Conservation (phyloP, 2,113 vertebrate genomes). For the Mustelus asterias region DNA sequence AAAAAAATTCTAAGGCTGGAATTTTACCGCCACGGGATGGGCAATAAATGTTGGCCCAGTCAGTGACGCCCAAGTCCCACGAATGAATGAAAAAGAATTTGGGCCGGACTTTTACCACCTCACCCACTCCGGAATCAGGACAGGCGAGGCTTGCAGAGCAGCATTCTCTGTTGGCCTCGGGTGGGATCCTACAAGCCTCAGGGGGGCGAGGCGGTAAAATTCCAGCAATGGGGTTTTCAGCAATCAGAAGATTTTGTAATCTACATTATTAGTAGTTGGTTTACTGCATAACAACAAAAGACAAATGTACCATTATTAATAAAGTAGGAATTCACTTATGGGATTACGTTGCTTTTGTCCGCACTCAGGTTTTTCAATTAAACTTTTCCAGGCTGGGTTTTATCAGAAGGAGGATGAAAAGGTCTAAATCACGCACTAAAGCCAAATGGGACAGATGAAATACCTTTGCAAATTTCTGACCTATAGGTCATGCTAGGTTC, state of each 20-base stretch:
- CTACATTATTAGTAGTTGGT: neutral
- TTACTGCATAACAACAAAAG: neutral
- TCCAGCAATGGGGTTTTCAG: neutral
- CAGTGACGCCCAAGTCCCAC: no score
- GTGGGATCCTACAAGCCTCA: no score
- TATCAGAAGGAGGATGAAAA: neutral
- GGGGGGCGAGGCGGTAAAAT: no score
- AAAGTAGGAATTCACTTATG: neutral
- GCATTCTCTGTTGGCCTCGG: no score
- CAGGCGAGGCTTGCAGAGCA: no score
- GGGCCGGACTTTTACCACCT: no score
- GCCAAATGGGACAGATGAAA: neutral
- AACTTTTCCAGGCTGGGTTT: neutral
- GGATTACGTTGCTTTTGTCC: neutral
- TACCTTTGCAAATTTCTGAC: constrained; percentile 21
- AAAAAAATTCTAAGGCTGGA: no score
- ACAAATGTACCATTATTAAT: neutral
- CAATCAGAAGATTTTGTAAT: neutral
- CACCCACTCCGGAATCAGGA: no score
- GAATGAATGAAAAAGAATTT: no score
- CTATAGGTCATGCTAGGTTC: neutral
- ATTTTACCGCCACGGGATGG: no score
- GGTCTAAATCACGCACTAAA: neutral
- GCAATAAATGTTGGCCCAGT: no score
- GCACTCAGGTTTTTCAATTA: neutral